Base-by-base conservation (phyloP, 2,888 invertebrate species). In the Galeruca laticollis region DNA sequence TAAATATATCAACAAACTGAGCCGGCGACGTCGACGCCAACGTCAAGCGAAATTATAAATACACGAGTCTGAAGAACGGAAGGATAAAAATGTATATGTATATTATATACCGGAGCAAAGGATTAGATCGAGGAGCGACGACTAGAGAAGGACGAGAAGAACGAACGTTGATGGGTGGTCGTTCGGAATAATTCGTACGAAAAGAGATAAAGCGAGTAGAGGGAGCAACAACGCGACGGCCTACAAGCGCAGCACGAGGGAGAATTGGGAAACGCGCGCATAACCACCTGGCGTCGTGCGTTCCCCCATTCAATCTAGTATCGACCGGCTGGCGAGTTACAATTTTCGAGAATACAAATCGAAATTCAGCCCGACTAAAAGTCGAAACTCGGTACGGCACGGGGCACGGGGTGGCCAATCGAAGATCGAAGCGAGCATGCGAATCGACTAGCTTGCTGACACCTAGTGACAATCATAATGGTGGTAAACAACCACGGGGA, bases 211-310 rank as follows among this genome's bases (percentile, higher is more conserved):
- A 56, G 35, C 13, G 70, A 54, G 61, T 26, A 73, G 69, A 71
- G 71, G 73, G 71, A 73, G 63, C 65, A 52, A 67, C 57, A 71
- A 60, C 72, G 72, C 72, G 69, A 64, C 71, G 72, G 69, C 71
- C 37, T 62, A 73, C 64, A 73, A 61, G 75, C 75, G 75, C 75
- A 75, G 73, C 75, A 84, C 84, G 84, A 84, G 84, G 85, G 81
- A 78, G 76, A 73, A 70, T 60, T 60, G 66, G 73, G 73, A 77
- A 73, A 74, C 77, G 81, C 83, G 83, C 83, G 83, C 85, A 84
- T 77, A 83, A 84, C 85, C 85, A 85, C 85, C 85, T 85, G 85
- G 85, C 81, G 83, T 88, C 82, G 85, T 87, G 77, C 84, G 81
- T 82, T 84, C 83, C 84, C 83, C 84, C 82, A 82, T 84, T 85